These are phyloP conservation scores for Callocephalon fimbriatum DNA, from an alignment of 2,113 vertebrate species.

Conservation along the genomic window DNA sequence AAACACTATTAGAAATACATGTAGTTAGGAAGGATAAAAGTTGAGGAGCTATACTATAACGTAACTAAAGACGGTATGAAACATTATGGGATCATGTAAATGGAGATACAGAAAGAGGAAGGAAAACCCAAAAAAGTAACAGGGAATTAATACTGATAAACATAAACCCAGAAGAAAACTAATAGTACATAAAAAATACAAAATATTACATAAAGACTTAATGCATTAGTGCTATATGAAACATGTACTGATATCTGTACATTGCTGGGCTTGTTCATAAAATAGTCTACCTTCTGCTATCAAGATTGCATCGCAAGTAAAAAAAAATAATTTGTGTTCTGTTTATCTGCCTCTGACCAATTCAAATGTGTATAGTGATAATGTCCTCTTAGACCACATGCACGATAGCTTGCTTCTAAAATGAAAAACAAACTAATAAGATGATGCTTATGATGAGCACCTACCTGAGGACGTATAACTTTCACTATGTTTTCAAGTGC, in stretches of 20 bases:
- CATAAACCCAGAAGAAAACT: not conserved
- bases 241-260: not conserved
- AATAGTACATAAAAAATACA: not conserved
- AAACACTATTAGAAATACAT: not conserved
- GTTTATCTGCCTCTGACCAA: not conserved
- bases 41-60: not conserved
- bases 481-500: conserved; percentile 97
- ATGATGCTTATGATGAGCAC: conserved; percentile 31
- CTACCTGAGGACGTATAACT: conserved; percentile 98
- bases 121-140: not conserved
- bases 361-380: not conserved
- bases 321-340: not conserved
- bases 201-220: not conserved
- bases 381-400: not conserved
- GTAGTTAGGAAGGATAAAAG: not conserved
- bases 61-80: not conserved
- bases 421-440: not conserved
- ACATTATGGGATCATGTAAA: not conserved
- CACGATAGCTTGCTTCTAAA: not conserved
- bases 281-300: not conserved
- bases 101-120: not conserved
- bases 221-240: not conserved
- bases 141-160: not conserved
- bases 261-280: not conserved
- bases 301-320: not conserved